These are phyloP conservation scores for Carassius gibelio DNA, from an alignment of 2,113 vertebrate genomes.

Conservation along the genomic window DNA sequence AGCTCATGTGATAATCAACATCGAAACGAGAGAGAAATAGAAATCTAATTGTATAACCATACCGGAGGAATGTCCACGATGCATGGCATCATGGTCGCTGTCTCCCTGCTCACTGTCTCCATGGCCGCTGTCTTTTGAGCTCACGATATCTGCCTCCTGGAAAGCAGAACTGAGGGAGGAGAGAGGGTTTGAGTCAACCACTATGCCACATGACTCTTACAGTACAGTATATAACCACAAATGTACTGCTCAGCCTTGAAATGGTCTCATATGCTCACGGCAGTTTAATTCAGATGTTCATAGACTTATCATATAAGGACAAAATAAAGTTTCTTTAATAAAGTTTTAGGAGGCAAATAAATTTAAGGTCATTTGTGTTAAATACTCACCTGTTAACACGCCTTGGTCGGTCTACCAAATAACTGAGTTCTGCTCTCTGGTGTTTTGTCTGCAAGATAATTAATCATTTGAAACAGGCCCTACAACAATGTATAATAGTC, in stretches of 20 bases:
- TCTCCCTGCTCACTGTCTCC: constrained; percentile 73
- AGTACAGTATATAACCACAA: constrained; percentile 56
- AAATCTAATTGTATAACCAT: constrained; percentile 65
- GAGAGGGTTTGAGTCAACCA: not conserved
- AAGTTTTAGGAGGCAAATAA: not conserved
- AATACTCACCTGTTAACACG: constrained; percentile 93
- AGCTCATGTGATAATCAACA: not conserved
- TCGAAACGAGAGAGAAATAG: not conserved
- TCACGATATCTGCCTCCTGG: constrained; percentile 97
- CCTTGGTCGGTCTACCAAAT: constrained; percentile 95
- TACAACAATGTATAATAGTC: not conserved
- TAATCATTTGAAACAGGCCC: not conserved
- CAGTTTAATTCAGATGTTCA: not conserved
- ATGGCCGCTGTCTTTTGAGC: constrained; percentile 98
- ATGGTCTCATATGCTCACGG: constrained; percentile 61
- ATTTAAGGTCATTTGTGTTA: not conserved
- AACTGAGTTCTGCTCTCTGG: constrained; percentile 95
- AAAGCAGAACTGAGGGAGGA: constrained; percentile 85
- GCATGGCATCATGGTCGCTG: constrained; percentile 96
- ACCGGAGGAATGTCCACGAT: constrained; percentile 95
- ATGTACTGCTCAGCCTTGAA: constrained; percentile 71
- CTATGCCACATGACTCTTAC: constrained; percentile 39
- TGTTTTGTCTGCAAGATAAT: constrained; percentile 90
- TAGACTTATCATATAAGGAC: not conserved
- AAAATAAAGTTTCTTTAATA: not conserved